Evolutionary conservation across 2,113 vertebrate genomes (phyloP).

Genomic region (Monarcha castaneiventris): DNA sequence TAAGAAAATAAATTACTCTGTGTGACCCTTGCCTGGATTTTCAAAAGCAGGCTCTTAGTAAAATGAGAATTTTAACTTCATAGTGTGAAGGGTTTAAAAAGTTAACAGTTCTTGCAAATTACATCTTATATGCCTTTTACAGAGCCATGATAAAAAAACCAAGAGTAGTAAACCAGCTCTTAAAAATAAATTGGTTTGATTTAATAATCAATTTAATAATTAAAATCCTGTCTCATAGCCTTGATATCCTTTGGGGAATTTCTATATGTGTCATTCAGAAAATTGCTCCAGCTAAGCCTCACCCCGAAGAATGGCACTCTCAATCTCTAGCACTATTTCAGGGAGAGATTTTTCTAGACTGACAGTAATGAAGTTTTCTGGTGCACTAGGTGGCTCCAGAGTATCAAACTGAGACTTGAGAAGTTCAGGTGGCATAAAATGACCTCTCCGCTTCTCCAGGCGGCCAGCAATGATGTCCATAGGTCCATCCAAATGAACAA

Average conservation of each 20-base stretch:
- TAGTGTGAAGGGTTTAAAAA: not conserved
- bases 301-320: slow-evolving; percentile 43
- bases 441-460: slow-evolving; percentile 77
- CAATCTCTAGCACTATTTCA: slow-evolving; percentile 74
- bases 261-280: not conserved
- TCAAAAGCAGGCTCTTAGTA: not conserved
- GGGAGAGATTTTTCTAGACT: slow-evolving; percentile 71
- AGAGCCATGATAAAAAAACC: not conserved
- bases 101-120: not conserved
- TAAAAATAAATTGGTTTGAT: not conserved
- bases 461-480: slow-evolving; percentile 76
- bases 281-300: not conserved
- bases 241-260: not conserved
- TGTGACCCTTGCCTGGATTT: not conserved
- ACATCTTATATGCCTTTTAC: not conserved
- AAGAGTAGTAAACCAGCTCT: not conserved
- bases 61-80: not conserved
- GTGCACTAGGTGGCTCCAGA: slow-evolving; percentile 79
- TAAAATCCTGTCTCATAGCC: not conserved
- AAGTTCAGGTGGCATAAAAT: slow-evolving; percentile 84
- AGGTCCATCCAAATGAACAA: slow-evolving; percentile 81
- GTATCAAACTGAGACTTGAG: slow-evolving; percentile 84
- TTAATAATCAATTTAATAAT: not conserved
- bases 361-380: slow-evolving; percentile 80
- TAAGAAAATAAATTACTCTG: not conserved